Evolutionary conservation across 2,113 vertebrate species (phyloP).

Genomic region (Rhagologus leucostigma): DNA sequence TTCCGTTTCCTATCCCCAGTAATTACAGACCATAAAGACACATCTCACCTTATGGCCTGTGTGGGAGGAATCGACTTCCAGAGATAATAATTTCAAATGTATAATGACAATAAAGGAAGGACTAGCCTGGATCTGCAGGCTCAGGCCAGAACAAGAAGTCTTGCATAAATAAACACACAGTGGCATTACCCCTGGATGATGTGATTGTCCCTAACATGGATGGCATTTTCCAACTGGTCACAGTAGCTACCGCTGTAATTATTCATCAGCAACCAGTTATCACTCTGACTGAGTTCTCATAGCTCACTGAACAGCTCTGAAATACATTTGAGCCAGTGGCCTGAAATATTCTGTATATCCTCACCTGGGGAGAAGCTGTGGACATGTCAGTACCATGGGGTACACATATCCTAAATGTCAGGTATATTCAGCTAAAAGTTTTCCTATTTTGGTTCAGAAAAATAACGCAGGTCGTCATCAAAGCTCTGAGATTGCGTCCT

Average conservation of each 20-base stretch:
- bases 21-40: slow-evolving; percentile 22
- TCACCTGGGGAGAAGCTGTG: background rate
- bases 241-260: background rate
- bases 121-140: background rate
- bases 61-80: background rate
- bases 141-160: background rate
- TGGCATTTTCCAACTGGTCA: background rate
- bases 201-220: background rate
- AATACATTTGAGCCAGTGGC: background rate
- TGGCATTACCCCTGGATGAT: background rate
- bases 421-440: background rate
- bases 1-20: background rate
- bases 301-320: background rate
- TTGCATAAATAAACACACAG: background rate
- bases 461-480: background rate
- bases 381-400: background rate
- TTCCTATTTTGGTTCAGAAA: background rate
- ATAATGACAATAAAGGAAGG: background rate
- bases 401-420: background rate
- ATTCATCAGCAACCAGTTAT: background rate
- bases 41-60: background rate
- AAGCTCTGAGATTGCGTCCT: background rate
- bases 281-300: background rate
- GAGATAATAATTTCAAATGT: background rate
- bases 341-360: background rate